phyloP scores from a whole-genome alignment of 2,113 vertebrate genomes.

The Rafetus swinhoei region DNA sequence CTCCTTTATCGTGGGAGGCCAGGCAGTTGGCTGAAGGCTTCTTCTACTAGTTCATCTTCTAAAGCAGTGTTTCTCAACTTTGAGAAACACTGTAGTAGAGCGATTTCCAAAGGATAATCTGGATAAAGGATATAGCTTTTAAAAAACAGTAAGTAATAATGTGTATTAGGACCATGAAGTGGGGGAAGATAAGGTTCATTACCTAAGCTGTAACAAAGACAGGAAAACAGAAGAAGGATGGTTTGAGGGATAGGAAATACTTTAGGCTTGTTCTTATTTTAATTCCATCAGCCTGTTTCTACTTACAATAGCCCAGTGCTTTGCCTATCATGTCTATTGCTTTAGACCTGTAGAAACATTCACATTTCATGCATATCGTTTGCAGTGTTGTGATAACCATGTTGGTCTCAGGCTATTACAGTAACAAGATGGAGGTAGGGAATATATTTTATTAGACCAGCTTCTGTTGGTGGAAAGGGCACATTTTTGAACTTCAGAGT shows the following conservation, averaged over 20 bases:
- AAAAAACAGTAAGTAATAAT: background rate
- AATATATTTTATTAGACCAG: too few species aligned
- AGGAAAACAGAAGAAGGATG: background rate
- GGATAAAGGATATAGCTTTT: background rate
- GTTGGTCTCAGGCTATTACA: too few species aligned
- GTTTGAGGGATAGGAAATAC: background rate
- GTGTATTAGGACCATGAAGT: background rate
- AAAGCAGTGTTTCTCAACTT: background rate
- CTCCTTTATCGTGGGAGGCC: background rate
- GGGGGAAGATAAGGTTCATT: background rate
- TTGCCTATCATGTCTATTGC: background rate
- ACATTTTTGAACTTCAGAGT: too few species aligned
- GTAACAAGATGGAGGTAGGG: too few species aligned
- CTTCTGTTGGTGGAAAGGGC: too few species aligned
- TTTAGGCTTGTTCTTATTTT: conserved; percentile 20
- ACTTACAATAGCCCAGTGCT: background rate
- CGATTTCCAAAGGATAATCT: background rate
- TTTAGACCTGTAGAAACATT: too few species aligned
- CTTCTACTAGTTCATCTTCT: background rate
- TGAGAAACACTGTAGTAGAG: background rate
- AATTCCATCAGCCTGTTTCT: background rate
- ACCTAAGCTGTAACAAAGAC: background rate
- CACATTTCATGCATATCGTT: too few species aligned
- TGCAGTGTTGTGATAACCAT: too few species aligned
- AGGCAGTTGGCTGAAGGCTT: background rate